Base-by-base conservation (phyloP, 2,888 invertebrate species). In the Cylindroiulus punctatus region DNA sequence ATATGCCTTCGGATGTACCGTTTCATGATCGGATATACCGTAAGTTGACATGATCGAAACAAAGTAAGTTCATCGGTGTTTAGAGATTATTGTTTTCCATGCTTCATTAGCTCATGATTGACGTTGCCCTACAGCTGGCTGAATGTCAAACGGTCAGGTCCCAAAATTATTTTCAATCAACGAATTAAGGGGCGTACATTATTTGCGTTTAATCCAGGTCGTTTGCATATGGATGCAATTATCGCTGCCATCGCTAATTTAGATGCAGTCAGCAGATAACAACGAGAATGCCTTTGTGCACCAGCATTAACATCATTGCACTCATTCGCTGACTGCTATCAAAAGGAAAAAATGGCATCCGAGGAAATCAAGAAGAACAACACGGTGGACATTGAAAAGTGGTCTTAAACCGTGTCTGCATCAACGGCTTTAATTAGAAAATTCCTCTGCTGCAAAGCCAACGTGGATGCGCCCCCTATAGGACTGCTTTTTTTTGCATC, bases 311-410 rank as follows among this genome's bases (percentile, higher is more conserved):
- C 30, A 76, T 30, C 26, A 76, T 76, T 76, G 26, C 76, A 30
- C 26, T 26, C 76, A 76, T 30, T 76, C 26, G 30, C 30, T 30
- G 76, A 26, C 30, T 76, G 76, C 76, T 76, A 76, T 76, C 30
- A 76, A 76, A 76, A 76, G 76, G 14, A 26, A 76, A 76, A 76
- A 76, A 76, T 76, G 30, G 30, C 76, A 76, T 76, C 76, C 76
- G 76, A 76, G 17, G 17, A 76, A 76, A 30, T 76, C 10, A 65
- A 26, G 76, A 26, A 30, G 26, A 76, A 76, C 30, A 76, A 30
- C 14, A 76, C 26, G 76, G 76, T 76, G 76, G 76, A 76, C 76
- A 76, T 76, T 76, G 76, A 76, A 76, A 76, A 76, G 76, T 76
- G 76, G 30, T 26, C 26, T 65, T 65, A n/a, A 65, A 65, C 65